These are phyloP conservation scores for Meteorus cinctellus DNA, from an alignment of 2,888 invertebrate genomes.

Conservation along the genomic window DNA sequence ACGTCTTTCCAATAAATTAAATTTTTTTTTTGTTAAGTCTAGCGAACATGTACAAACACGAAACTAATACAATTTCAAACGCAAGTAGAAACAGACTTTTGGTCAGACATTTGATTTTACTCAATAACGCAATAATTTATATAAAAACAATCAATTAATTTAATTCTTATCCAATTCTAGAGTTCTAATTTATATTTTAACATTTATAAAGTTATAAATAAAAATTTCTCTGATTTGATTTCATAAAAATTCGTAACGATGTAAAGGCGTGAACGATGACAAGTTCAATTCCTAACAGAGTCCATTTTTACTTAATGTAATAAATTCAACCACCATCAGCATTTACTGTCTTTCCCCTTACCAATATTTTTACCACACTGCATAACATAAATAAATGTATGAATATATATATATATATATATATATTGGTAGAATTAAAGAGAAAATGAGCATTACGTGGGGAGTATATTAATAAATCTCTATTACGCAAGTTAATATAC, in stretches of 20 bases:
- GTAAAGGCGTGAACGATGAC: neutral
- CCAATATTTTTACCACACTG: neutral
- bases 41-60: neutral
- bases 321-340: slow-evolving; percentile 8
- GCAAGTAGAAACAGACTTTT: neutral
- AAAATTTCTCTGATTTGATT: too few species aligned
- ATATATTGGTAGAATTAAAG: slow-evolving; percentile 40
- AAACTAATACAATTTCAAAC: neutral
- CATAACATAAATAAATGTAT: neutral
- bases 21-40: neutral
- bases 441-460: slow-evolving; percentile 56
- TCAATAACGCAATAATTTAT: too few species aligned
- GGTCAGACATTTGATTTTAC: too few species aligned
- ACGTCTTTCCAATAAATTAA: neutral
- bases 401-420: neutral
- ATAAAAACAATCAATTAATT: too few species aligned
- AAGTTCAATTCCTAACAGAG: slow-evolving; percentile 10
- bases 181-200: too few species aligned
- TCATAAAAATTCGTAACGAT: neutral
- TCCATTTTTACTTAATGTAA: slow-evolving; percentile 30
- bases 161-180: too few species aligned
- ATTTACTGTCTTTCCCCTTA: neutral
- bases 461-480: slow-evolving; percentile 71
- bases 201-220: too few species aligned
- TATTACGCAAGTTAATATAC: slow-evolving; percentile 70